Percentiles rank a stretch among this genome's conserved stretches.
Evolutionary conservation across 2,888 invertebrate genomes (phyloP).

Genomic region (Lissocephala sabroskyi): DNA sequence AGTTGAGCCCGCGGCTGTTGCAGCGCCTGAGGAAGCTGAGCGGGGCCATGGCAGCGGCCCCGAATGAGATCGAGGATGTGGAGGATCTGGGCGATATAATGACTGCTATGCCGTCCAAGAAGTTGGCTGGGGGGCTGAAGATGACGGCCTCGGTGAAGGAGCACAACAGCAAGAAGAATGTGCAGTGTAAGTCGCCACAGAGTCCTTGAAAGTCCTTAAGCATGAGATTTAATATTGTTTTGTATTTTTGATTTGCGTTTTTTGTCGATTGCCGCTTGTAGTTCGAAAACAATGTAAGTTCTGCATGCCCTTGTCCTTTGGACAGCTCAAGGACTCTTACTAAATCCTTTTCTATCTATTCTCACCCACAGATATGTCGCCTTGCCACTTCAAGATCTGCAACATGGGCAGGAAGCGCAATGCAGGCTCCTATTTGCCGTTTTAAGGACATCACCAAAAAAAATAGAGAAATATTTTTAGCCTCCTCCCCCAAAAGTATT

Average conservation of each 20-base stretch:
- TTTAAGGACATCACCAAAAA: slow-evolving; percentile 28
- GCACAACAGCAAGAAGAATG: slow-evolving; percentile 68
- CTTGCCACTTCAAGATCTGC: slow-evolving; percentile 81
- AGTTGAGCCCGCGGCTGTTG: slow-evolving; percentile 34
- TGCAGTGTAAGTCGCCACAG: slow-evolving; percentile 66
- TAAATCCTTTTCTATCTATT: neutral
- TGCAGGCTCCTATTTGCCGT: slow-evolving; percentile 34
- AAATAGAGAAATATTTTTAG: neutral
- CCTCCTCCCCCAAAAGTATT: slow-evolving; percentile 18
- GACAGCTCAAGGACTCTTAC: too few species aligned
- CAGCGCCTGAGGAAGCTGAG: slow-evolving; percentile 48
- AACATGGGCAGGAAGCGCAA: slow-evolving; percentile 79
- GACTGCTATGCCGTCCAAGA: slow-evolving; percentile 48
- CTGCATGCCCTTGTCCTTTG: slow-evolving; percentile 29
- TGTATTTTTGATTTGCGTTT: slow-evolving; percentile 11
- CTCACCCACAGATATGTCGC: slow-evolving; percentile 75
- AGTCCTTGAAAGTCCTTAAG: slow-evolving; percentile 7
- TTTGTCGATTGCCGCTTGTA: slow-evolving; percentile 32
- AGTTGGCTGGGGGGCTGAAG: slow-evolving; percentile 22
- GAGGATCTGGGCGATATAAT: slow-evolving; percentile 28
- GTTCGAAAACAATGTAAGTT: slow-evolving; percentile 67
- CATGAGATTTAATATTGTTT: slow-evolving; percentile 30
- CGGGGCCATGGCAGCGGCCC: slow-evolving; percentile 12
- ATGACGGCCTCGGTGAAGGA: slow-evolving; percentile 43
- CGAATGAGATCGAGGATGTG: slow-evolving; percentile 4